Evolutionary conservation across 2,113 vertebrate genomes (phyloP).

Genomic region (Pygoscelis antarcticus): DNA sequence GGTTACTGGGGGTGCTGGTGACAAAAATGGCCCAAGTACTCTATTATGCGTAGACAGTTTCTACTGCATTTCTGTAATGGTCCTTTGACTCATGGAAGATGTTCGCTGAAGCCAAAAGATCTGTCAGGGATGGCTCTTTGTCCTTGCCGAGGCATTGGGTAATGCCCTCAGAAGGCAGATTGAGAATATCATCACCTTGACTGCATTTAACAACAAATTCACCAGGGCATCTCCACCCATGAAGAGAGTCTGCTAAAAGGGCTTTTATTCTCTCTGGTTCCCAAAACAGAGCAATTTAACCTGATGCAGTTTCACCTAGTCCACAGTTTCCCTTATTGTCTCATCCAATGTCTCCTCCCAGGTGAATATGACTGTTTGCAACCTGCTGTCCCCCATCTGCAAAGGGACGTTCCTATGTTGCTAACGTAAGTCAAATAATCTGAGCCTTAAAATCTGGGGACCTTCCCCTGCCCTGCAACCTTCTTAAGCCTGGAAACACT

Average conservation of each 20-base stretch:
- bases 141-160: neutral
- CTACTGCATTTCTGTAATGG: neutral
- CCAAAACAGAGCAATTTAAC: neutral
- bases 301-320: neutral
- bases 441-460: neutral
- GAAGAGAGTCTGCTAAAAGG: neutral
- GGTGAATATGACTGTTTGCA: neutral
- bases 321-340: neutral
- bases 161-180: neutral
- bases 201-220: neutral
- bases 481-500: neutral
- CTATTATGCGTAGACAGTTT: neutral
- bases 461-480: accelerated
- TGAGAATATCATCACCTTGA: neutral
- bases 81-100: neutral
- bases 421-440: neutral
- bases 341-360: neutral
- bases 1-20: neutral
- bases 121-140: neutral
- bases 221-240: neutral
- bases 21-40: neutral
- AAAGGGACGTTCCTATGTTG: neutral
- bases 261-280: neutral
- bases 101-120: neutral
- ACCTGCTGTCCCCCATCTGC: neutral